Percentiles rank a stretch among this genome's conserved stretches.
phyloP scores from a whole-genome alignment of 2,113 vertebrate species.

The Scatophagus argus region DNA sequence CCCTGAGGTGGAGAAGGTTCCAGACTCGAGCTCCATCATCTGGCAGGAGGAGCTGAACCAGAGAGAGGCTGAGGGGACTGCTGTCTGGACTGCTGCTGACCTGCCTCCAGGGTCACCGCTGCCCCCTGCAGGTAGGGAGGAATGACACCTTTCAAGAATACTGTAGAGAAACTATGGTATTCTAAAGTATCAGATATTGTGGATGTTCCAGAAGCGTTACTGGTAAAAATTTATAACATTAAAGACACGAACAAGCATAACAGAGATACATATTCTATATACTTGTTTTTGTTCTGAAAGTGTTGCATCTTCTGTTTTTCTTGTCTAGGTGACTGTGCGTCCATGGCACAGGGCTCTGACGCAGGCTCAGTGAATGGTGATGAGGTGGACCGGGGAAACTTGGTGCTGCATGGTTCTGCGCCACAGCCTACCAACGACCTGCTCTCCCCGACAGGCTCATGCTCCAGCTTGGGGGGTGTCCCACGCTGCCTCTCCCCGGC shows the following conservation, averaged over 20 bases:
- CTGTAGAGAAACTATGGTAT: not conserved
- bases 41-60: constrained; percentile 88
- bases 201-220: too few species aligned
- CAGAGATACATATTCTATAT: too few species aligned
- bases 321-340: constrained; percentile 65
- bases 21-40: constrained; percentile 86
- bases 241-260: too few species aligned
- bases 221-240: too few species aligned
- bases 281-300: not conserved
- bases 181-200: too few species aligned
- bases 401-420: constrained; percentile 58
- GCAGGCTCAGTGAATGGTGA: constrained; percentile 85
- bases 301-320: not conserved
- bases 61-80: constrained; percentile 81
- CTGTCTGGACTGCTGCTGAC: constrained; percentile 80
- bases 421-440: constrained; percentile 73
- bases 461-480: constrained; percentile 84
- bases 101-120: constrained; percentile 73
- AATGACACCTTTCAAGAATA: not conserved
- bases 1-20: constrained; percentile 84
- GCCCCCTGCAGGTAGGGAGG: constrained; percentile 74
- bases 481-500: constrained; percentile 84
- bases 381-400: constrained; percentile 76
- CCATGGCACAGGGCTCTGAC: constrained; percentile 74
- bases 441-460: constrained; percentile 84